These are phyloP conservation scores for Pristionchus japonicus DNA, from an alignment of 2,888 invertebrate species.

Conservation along the genomic window DNA sequence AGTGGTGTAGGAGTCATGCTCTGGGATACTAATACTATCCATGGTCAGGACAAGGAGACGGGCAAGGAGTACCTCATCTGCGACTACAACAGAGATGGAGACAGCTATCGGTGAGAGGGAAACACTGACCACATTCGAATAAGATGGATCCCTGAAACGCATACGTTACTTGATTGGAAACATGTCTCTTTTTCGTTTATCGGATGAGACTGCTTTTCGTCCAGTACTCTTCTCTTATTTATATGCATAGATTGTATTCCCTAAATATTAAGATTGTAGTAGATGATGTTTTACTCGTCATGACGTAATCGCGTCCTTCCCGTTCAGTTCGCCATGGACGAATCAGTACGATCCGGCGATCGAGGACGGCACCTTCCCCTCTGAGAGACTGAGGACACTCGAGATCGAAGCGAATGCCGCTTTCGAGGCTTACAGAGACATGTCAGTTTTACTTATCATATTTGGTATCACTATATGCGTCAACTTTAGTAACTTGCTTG, in stretches of 20 bases:
- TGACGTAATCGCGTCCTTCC: neutral
- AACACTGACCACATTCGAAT: too few species aligned
- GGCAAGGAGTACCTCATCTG: conserved; percentile 97
- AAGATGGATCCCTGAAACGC: too few species aligned
- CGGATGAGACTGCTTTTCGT: neutral
- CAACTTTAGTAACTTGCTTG: too few species aligned
- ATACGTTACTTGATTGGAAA: neutral
- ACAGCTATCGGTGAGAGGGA: conserved; percentile 88
- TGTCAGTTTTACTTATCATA: too few species aligned
- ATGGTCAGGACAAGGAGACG: conserved; percentile 85
- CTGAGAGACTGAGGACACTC: conserved; percentile 92
- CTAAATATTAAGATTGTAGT: too few species aligned
- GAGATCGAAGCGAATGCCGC: conserved; percentile 98
- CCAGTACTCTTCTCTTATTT: too few species aligned
- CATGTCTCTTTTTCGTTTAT: neutral
- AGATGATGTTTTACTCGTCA: too few species aligned
- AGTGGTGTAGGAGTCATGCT: too few species aligned
- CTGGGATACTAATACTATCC: too few species aligned
- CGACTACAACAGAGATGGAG: conserved; percentile 99
- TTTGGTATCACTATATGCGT: too few species aligned
- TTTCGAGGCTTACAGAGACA: conserved; percentile 94
- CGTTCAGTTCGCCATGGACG: conserved; percentile 92
- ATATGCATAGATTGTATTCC: too few species aligned
- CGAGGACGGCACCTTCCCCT: conserved; percentile 98
- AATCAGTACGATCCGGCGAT: conserved; percentile 97